phyloP scores from a whole-genome alignment of 2,888 invertebrate genomes.

The Microchrysa polita region DNA sequence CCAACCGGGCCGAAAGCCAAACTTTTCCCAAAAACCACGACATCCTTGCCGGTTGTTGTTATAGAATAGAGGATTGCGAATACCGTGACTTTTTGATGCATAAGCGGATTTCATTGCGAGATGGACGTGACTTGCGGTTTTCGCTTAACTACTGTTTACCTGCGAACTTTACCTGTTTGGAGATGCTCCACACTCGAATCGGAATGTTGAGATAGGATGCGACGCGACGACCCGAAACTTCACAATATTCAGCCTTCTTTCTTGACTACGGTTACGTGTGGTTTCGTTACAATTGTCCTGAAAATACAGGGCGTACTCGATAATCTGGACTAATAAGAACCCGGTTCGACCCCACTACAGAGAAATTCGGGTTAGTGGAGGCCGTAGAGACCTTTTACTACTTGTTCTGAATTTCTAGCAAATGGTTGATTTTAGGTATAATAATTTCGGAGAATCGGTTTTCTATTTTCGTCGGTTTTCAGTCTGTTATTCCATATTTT shows the following conservation, averaged over 20 bases:
- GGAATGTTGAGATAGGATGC: not conserved
- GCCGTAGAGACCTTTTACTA: no score
- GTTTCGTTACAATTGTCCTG: slow-evolving; percentile 44
- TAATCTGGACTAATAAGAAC: no score
- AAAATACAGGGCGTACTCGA: no score
- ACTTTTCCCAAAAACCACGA: slow-evolving; percentile 36
- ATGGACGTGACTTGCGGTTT: slow-evolving; percentile 50
- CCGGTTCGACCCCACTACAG: no score
- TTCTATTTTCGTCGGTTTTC: no score
- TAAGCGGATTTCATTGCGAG: slow-evolving; percentile 46
- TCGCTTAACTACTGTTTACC: slow-evolving; percentile 48
- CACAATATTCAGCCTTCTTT: not conserved
- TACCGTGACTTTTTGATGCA: slow-evolving; percentile 40
- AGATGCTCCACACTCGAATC: slow-evolving; percentile 20
- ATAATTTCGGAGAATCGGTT: no score
- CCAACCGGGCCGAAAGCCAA: slow-evolving; percentile 5
- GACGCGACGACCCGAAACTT: not conserved
- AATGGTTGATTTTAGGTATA: no score
- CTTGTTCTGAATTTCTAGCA: no score
- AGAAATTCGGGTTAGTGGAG: no score
- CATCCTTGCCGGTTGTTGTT: slow-evolving; percentile 37
- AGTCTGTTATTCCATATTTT: no score
- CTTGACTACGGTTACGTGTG: slow-evolving; percentile 42
- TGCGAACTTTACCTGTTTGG: slow-evolving; percentile 44
- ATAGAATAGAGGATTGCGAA: slow-evolving; percentile 17